Percentiles rank a stretch among this genome's conserved stretches.
These are phyloP conservation scores for Phrynosoma blainvillii DNA, from an alignment of 2,113 vertebrate species.

Conservation along the genomic window DNA sequence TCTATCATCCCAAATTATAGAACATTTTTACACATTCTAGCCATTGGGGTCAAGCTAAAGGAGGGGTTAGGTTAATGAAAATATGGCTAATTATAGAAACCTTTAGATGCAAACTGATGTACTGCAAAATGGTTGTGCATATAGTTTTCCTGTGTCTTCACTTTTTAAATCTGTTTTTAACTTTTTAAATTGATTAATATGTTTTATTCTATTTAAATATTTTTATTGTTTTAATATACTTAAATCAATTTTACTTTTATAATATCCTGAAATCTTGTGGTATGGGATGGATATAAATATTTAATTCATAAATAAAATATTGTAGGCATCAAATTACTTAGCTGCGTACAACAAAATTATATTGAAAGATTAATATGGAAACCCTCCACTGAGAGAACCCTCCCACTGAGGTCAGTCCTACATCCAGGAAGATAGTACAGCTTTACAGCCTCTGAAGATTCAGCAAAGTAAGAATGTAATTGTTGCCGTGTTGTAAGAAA, in stretches of 20 bases:
- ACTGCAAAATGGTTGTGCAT: no score
- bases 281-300: not conserved
- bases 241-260: no score
- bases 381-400: not conserved
- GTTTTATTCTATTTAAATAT: no score
- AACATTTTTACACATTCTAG: not conserved
- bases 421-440: not conserved
- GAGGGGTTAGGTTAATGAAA: constrained; percentile 1
- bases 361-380: constrained; percentile 52
- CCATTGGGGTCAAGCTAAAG: constrained; percentile 6
- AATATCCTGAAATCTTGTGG: not conserved
- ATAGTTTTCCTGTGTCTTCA: no score
- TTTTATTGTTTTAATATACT: no score
- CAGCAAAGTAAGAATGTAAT: constrained; percentile 38
- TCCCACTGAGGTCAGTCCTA: not conserved
- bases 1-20: not conserved
- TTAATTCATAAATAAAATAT: constrained; percentile 46
- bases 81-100: no score
- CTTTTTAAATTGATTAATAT: no score
- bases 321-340: constrained; percentile 40
- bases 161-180: no score
- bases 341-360: constrained; percentile 31
- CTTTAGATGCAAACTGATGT: no score
- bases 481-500: constrained; percentile 45
- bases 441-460: constrained; percentile 26